Percentiles rank a stretch among this genome's conserved stretches.
phyloP scores from a whole-genome alignment of 2,797 vertebrate species.

The Rhabdomys pumilio region DNA sequence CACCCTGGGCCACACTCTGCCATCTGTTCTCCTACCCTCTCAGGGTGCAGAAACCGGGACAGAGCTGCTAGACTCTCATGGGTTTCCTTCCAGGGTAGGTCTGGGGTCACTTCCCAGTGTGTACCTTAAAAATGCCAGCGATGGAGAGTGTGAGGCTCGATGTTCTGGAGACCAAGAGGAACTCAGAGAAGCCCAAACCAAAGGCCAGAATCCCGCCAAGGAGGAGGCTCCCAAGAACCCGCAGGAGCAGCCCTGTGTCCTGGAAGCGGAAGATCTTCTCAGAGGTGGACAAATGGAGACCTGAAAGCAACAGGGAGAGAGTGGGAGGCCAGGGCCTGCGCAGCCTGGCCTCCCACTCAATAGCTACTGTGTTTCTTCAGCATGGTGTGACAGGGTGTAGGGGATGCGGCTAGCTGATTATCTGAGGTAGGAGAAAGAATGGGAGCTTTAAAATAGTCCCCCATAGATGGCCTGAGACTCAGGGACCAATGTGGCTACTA shows the following conservation, averaged over 20 bases:
- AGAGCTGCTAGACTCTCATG: not conserved
- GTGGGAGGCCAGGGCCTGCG: not conserved
- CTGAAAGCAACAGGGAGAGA: slow-evolving; percentile 83
- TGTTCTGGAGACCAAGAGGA: slow-evolving; percentile 96
- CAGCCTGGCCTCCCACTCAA: accelerated
- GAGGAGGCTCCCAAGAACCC: slow-evolving; percentile 91
- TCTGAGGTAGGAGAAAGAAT: not conserved
- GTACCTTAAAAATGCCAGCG: slow-evolving; percentile 98
- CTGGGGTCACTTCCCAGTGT: not conserved
- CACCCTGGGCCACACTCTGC: not conserved
- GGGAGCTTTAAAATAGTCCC: not conserved
- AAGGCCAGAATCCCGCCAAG: slow-evolving; percentile 95
- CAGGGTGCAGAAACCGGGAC: slow-evolving; percentile 1
- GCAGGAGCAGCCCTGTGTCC: slow-evolving; percentile 90
- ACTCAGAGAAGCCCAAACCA: slow-evolving; percentile 97
- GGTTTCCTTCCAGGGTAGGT: not conserved
- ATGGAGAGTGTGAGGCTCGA: slow-evolving; percentile 98
- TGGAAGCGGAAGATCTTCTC: slow-evolving; percentile 95
- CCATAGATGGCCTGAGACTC: not conserved
- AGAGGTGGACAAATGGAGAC: slow-evolving; percentile 93
- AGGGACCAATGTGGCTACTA: not conserved
- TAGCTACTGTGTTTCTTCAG: not conserved
- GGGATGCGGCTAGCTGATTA: not conserved
- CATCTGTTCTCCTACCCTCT: not conserved
- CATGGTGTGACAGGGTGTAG: accelerated